A percentile compares a stretch with the other conserved stretches of the same genome.
These are phyloP conservation scores for Fregata magnificens DNA, from an alignment of 2,113 vertebrate species.

Conservation along the genomic window DNA sequence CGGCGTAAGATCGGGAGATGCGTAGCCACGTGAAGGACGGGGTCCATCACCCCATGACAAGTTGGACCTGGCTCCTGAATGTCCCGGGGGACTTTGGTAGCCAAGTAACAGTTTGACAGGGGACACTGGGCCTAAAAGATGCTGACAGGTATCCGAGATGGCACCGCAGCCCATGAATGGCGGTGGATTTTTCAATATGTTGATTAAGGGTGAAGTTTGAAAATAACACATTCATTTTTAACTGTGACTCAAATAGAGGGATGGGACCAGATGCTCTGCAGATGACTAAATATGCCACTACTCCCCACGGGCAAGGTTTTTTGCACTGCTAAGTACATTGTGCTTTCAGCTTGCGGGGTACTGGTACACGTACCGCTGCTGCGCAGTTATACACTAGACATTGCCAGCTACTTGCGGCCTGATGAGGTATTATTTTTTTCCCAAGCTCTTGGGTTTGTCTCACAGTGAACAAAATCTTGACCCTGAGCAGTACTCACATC, in stretches of 20 bases:
- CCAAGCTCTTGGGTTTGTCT: background rate
- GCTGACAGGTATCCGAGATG: background rate
- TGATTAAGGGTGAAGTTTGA: background rate
- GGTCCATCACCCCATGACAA: fast-evolving
- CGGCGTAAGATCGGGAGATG: background rate
- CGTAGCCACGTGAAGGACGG: fast-evolving
- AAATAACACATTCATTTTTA: background rate
- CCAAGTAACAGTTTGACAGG: background rate
- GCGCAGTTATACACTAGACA: background rate
- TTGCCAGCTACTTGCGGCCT: background rate
- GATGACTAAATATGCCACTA: background rate
- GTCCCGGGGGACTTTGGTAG: fast-evolving
- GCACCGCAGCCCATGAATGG: fast-evolving
- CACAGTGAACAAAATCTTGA: background rate
- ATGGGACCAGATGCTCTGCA: background rate
- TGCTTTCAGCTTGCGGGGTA: background rate
- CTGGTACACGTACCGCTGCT: fast-evolving
- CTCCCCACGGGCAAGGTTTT: background rate
- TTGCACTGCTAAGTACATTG: background rate
- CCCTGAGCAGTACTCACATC: background rate
- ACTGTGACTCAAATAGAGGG: background rate
- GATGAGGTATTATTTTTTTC: background rate
- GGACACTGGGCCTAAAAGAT: background rate
- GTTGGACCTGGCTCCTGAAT: background rate
- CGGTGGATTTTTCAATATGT: fast-evolving